Conservation (phyloP, 2,797 vertebrate genomes). For the Coracias cyanogaster region DNA sequence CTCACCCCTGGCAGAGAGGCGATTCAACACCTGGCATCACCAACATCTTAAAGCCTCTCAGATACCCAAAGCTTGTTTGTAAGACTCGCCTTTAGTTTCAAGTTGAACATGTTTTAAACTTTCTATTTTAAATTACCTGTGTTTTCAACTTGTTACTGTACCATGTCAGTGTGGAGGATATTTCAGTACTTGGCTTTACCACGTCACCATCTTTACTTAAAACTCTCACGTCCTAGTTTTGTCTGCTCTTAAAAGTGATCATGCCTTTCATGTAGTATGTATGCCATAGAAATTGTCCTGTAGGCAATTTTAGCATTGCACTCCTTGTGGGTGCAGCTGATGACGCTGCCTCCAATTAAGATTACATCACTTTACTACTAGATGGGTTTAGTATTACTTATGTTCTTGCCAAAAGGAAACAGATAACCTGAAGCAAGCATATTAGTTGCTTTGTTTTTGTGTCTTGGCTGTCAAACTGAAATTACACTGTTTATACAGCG, state of each 20-base stretch:
- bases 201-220: background rate
- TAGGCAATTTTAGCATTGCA: background rate
- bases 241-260: background rate
- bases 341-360: background rate
- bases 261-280: background rate
- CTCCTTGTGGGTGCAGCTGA: background rate
- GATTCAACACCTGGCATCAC: background rate
- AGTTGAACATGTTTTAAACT: background rate
- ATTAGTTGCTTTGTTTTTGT: constrained; percentile 18
- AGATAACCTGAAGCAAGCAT: background rate
- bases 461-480: constrained; percentile 5
- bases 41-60: background rate
- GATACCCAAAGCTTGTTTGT: background rate
- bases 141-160: background rate
- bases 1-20: background rate
- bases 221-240: background rate
- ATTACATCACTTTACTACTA: background rate
- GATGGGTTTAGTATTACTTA: background rate
- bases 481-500: background rate
- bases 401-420: background rate
- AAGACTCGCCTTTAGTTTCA: background rate
- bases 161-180: background rate
- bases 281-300: background rate
- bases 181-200: background rate
- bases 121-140: background rate